A percentile compares a stretch with the other conserved stretches of the same genome.
phyloP scores from a whole-genome alignment of 2,113 vertebrate genomes.

The Rattus norvegicus region DNA sequence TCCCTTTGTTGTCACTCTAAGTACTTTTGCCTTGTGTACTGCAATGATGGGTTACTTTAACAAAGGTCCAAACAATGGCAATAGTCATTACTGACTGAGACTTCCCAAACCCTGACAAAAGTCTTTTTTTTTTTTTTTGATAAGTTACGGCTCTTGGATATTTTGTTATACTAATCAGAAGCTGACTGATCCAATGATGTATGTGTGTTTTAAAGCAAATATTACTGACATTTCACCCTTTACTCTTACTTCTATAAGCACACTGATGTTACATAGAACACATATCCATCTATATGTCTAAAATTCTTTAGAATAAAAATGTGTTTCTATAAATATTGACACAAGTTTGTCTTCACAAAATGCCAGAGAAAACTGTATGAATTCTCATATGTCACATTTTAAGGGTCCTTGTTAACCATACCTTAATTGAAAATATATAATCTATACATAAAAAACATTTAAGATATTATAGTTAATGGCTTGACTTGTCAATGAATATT shows the following conservation, averaged over 20 bases:
- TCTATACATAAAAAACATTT: neutral
- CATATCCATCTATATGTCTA: neutral
- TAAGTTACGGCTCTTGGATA: neutral
- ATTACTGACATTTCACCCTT: neutral
- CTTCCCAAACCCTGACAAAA: neutral
- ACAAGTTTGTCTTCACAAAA: neutral
- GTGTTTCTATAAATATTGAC: neutral
- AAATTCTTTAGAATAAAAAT: neutral
- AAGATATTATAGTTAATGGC: neutral
- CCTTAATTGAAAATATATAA: neutral
- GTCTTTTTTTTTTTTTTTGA: neutral
- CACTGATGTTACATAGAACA: no score
- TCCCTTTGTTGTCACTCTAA: neutral
- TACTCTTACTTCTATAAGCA: neutral
- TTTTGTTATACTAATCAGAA: neutral
- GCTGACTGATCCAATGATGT: neutral
- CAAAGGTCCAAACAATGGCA: neutral
- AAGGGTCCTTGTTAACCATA: neutral
- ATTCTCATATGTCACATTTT: neutral
- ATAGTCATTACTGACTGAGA: neutral
- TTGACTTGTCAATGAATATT: neutral
- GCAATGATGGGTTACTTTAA: neutral
- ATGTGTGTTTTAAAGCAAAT: neutral
- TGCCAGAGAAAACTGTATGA: neutral
- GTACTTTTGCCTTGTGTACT: neutral